Percentiles rank a stretch among this genome's conserved stretches.
phyloP scores from a whole-genome alignment of 2,888 invertebrate genomes.

The Keiferia lycopersicella region DNA sequence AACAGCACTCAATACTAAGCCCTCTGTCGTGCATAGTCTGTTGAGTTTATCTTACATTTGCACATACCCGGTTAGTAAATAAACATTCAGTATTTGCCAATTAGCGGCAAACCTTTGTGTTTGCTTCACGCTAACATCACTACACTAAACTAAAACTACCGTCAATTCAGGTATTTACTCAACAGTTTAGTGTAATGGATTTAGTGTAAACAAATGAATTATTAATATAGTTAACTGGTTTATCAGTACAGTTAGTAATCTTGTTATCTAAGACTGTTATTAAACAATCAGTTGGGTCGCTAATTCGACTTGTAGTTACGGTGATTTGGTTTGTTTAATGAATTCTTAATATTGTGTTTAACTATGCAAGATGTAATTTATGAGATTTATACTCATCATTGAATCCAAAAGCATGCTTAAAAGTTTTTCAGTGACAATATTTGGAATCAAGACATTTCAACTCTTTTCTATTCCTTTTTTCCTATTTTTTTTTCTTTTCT shows the following conservation, averaged over 20 bases:
- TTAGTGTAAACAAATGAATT: constrained; percentile 53
- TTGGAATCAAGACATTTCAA: too few species aligned
- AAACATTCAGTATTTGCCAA: constrained; percentile 31
- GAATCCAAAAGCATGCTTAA: too few species aligned
- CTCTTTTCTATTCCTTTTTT: neutral
- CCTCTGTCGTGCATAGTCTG: neutral
- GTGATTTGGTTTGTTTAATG: constrained; percentile 24
- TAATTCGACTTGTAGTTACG: constrained; percentile 31
- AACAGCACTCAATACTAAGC: neutral
- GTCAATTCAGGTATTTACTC: constrained; percentile 43
- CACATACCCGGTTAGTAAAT: constrained; percentile 13
- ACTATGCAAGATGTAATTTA: neutral
- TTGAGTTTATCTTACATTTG: constrained; percentile 3
- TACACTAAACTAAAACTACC: constrained; percentile 39
- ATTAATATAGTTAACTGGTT: constrained; percentile 60
- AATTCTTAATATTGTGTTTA: constrained; percentile 23
- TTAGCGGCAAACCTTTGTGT: constrained; percentile 41
- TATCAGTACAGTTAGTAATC: constrained; percentile 57
- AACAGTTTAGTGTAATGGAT: constrained; percentile 47
- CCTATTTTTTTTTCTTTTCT: too few species aligned
- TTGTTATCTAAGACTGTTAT: constrained; percentile 45
- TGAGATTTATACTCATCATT: too few species aligned
- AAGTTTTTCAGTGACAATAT: too few species aligned
- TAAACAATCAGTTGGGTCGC: constrained; percentile 41
- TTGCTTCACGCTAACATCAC: constrained; percentile 33